Evolutionary conservation across 2,888 invertebrate species (phyloP).

Genomic region (Choristoneura rosaceana): DNA sequence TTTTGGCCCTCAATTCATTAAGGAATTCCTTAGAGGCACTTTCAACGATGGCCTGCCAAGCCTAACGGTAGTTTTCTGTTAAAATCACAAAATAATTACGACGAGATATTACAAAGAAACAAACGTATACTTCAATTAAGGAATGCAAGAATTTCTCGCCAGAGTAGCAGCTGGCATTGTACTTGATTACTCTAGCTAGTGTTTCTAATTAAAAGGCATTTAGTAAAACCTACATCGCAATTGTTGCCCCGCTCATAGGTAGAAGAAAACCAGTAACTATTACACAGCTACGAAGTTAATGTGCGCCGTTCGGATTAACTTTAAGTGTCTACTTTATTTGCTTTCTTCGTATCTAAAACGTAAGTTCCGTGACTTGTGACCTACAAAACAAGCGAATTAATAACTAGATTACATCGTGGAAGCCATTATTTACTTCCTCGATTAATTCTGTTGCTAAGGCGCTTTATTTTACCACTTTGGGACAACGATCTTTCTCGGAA

Average conservation of each 20-base stretch:
- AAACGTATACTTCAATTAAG: background rate
- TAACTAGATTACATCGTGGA: background rate
- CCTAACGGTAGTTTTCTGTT: background rate
- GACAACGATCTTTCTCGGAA: slow-evolving; percentile 10
- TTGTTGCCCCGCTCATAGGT: background rate
- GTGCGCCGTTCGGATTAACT: background rate
- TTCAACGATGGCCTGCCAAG: background rate
- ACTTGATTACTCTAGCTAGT: background rate
- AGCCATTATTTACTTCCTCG: background rate
- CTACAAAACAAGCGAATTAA: slow-evolving; percentile 7
- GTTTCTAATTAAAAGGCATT: background rate
- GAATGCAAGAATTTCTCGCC: background rate
- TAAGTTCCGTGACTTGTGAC: background rate
- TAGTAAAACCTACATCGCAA: background rate
- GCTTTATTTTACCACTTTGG: slow-evolving; percentile 16
- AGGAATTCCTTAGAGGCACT: background rate
- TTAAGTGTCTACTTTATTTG: slow-evolving; percentile 1
- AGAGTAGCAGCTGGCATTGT: background rate
- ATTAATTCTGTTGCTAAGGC: slow-evolving; percentile 9
- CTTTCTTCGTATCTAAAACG: slow-evolving; percentile 4
- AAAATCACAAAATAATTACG: background rate
- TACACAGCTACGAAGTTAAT: slow-evolving; percentile 6
- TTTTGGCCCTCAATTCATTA: no score
- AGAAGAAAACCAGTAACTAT: background rate
- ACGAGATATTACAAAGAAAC: background rate